These are phyloP conservation scores for Rhipidura dahli DNA, from an alignment of 2,113 vertebrate genomes.

Conservation along the genomic window DNA sequence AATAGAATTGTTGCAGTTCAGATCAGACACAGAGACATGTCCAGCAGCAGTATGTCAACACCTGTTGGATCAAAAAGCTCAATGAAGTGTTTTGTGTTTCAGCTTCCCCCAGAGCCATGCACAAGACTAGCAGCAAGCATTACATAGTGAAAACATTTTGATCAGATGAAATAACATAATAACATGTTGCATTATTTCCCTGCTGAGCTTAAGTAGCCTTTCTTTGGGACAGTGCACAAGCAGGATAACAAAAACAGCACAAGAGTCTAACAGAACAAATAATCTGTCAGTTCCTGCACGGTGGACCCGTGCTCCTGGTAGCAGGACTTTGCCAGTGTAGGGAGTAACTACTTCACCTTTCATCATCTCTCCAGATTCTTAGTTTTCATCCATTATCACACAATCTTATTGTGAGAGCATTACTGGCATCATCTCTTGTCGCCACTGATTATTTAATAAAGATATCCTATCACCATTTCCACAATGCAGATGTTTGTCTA, in stretches of 20 bases:
- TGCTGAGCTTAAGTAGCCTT: not conserved
- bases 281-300: not conserved
- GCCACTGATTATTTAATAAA: not conserved
- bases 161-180: not conserved
- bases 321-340: not conserved
- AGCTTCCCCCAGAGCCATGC: not conserved
- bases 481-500: not conserved
- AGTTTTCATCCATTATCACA: not conserved
- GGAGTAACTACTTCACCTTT: not conserved
- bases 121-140: not conserved
- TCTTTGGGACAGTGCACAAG: not conserved
- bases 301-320: not conserved
- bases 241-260: not conserved
- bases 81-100: not conserved
- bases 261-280: not conserved
- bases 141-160: not conserved
- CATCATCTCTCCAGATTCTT: not conserved
- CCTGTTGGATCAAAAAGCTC: not conserved
- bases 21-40: not conserved
- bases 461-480: not conserved
- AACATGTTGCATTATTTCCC: not conserved
- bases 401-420: not conserved
- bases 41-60: constrained; percentile 5
- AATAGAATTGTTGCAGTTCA: not conserved
- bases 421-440: not conserved